Evolutionary conservation across 2,797 vertebrate species (phyloP).

Genomic region (Telmatherina bonti): DNA sequence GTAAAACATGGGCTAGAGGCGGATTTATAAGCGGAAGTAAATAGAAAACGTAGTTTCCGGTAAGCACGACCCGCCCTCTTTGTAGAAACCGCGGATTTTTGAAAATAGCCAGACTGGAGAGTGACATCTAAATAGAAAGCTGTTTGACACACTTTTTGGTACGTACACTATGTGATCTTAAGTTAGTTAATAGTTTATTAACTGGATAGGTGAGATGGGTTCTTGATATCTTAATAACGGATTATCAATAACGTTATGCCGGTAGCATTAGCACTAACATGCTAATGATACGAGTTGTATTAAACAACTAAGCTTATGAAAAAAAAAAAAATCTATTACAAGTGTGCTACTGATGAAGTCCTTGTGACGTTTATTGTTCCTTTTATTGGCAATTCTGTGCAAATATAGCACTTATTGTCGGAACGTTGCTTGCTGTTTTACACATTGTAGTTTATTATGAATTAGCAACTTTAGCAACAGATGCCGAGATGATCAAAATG

Average conservation of each 20-base stretch:
- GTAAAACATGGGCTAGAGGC: too few relatives aligned
- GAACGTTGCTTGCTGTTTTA: not conserved
- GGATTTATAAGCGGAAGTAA: conserved; percentile 7
- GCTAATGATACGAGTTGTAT: not conserved
- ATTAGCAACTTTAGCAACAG: not conserved
- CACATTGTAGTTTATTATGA: not conserved
- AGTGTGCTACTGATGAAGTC: too few relatives aligned
- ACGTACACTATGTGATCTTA: not conserved
- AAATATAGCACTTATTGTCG: not conserved
- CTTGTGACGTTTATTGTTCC: not conserved
- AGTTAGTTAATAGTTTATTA: rapidly evolving
- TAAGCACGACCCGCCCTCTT: conserved; percentile 5
- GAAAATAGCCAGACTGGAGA: conserved; percentile 51
- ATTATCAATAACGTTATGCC: not conserved
- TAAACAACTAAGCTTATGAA: not conserved
- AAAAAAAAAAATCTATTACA: not conserved
- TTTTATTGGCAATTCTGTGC: not conserved
- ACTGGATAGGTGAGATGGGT: not conserved
- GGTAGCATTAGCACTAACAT: conserved; percentile 15
- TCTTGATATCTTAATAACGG: not conserved
- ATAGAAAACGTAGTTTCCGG: conserved; percentile 53
- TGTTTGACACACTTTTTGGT: not conserved
- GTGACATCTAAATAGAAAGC: not conserved
- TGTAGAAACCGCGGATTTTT: conserved; percentile 65
- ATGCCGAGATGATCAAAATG: not conserved